Evolutionary conservation across 2,113 vertebrate species (phyloP).

Genomic region (Clarias magur): DNA sequence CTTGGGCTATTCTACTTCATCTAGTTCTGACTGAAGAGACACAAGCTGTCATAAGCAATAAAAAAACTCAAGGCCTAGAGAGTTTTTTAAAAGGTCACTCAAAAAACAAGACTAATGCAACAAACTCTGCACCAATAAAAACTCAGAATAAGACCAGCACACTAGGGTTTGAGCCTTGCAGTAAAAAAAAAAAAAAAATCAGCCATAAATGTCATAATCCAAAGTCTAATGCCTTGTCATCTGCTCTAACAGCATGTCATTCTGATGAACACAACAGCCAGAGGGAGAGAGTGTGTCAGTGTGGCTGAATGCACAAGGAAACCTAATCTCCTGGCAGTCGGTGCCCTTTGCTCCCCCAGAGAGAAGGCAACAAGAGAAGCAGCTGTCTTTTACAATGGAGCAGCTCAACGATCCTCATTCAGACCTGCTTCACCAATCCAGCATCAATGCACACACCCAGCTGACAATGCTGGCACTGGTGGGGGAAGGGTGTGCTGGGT

Average conservation of each 20-base stretch:
- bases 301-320: constrained; percentile 59
- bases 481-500: constrained; percentile 31
- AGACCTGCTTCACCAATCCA: constrained; percentile 58
- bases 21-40: constrained; percentile 63
- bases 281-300: constrained; percentile 55
- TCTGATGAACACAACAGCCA: constrained; percentile 33
- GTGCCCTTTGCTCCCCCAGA: constrained; percentile 69
- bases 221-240: constrained; percentile 44
- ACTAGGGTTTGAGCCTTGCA: constrained; percentile 11
- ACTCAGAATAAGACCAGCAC: background rate
- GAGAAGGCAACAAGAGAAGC: constrained; percentile 72
- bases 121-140: background rate
- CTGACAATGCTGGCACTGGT: constrained; percentile 57
- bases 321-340: constrained; percentile 71
- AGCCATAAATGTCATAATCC: constrained; percentile 33
- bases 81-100: constrained; percentile 35
- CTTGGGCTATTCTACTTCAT: constrained; percentile 66
- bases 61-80: background rate
- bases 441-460: constrained; percentile 60
- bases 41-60: constrained; percentile 31
- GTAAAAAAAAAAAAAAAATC: background rate
- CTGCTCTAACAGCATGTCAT: constrained; percentile 48
- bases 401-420: constrained; percentile 72
- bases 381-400: constrained; percentile 77
- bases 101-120: constrained; percentile 1